These are phyloP conservation scores for Thermophis baileyi DNA, from an alignment of 2,113 vertebrate genomes.

Conservation along the genomic window DNA sequence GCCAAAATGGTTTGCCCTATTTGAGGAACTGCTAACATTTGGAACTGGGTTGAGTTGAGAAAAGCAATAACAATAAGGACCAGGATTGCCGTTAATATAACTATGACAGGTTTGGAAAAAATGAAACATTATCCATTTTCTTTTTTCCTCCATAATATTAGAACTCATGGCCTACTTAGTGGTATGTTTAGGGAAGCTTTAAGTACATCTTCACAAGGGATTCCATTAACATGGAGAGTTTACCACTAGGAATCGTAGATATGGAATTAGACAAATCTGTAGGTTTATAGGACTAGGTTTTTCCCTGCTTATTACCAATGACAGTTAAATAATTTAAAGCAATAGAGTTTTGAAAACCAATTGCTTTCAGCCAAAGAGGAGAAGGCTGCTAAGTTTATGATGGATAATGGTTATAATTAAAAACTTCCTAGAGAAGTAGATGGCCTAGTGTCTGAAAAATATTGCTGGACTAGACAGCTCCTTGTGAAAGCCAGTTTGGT, in stretches of 20 bases:
- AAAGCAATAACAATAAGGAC: background rate
- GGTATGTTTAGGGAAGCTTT: background rate
- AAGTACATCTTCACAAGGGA: background rate
- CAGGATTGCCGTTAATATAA: background rate
- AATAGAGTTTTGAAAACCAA: background rate
- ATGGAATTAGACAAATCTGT: background rate
- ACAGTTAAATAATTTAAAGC: background rate
- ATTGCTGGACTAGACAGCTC: background rate
- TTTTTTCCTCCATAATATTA: background rate
- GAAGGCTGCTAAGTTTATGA: background rate
- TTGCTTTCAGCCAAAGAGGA: background rate
- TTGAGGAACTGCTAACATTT: background rate
- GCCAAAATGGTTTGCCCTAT: background rate
- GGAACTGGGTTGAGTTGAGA: background rate
- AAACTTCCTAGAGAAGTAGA: background rate
- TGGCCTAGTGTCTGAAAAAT: background rate
- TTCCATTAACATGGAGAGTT: background rate
- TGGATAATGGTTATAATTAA: background rate
- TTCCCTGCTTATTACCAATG: background rate
- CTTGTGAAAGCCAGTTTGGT: background rate
- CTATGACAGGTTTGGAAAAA: background rate
- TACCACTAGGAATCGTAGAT: background rate
- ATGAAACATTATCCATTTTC: background rate
- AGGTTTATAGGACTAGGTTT: background rate
- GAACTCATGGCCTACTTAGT: background rate